These are phyloP conservation scores for Muntiacus muntjak DNA, from an alignment of 2,113 vertebrate species.

Conservation along the genomic window DNA sequence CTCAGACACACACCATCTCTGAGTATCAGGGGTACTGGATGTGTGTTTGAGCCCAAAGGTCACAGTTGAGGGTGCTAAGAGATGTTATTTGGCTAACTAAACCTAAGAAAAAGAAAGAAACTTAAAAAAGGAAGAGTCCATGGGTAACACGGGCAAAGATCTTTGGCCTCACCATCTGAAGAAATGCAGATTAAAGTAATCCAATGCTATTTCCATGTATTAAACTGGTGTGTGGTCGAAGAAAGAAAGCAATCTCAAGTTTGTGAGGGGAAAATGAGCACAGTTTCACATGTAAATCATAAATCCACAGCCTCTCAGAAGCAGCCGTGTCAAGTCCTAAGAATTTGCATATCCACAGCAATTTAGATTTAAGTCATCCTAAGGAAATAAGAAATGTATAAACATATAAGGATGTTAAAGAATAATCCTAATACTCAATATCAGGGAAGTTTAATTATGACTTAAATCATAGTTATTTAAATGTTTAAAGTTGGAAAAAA, in stretches of 20 bases:
- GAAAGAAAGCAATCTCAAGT: background rate
- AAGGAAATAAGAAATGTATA: conserved; percentile 12
- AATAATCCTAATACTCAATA: background rate
- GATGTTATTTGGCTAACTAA: background rate
- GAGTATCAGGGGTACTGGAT: background rate
- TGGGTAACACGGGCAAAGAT: background rate
- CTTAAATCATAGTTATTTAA: background rate
- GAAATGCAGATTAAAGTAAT: background rate
- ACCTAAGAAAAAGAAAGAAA: background rate
- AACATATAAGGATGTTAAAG: background rate
- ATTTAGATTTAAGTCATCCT: background rate
- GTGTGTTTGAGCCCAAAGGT: background rate
- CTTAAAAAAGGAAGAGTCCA: background rate
- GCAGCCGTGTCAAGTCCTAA: background rate
- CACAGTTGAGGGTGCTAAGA: background rate
- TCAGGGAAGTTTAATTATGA: background rate
- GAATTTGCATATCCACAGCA: background rate
- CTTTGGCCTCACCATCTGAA: background rate
- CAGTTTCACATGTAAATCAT: background rate
- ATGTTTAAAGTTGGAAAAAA: conserved; percentile 8
- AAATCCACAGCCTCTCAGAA: background rate
- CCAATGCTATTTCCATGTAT: background rate
- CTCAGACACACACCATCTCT: background rate
- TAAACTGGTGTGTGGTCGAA: background rate
- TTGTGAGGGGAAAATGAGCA: background rate